Base-by-base conservation (phyloP, 2,888 invertebrate genomes). In the Nomada fabriciana region DNA sequence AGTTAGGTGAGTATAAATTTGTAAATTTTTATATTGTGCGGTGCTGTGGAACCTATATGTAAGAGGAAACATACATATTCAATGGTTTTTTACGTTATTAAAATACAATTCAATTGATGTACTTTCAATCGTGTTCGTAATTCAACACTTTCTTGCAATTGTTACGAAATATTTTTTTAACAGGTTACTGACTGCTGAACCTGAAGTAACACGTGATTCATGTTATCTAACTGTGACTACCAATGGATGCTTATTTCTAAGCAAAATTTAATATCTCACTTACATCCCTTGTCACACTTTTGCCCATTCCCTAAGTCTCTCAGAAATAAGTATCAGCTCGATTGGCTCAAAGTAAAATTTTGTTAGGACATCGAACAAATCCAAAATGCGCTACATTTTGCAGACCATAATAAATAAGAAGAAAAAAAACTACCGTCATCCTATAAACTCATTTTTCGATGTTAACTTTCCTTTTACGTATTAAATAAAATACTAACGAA, bases 21-120 rank as follows among this genome's bases (percentile, higher is more conserved):
- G 84, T 85, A 85, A 85, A 85, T 78, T 89, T 83, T 82, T 82
- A 84, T 83, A 86, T 72, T 77, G 82, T 88, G 85, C 79, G 57
- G 70, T 84, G 82, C 85, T 82, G 75, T 76, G 64, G 43, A 78
- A 81, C 76, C 84, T 86, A 86, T 84, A 82, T 86, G 86, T 91
- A 84, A 89, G 93, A 94, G 93, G 93, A 94, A 94, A 94, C 93
- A 90, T 93, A 93, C 93, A 93, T 93, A 93, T 94, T 93, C 93
- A 91, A 88, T 89, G 84, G 61, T 57, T 82, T 61, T 36, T 77
- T 80, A 64, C 53, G 74, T 84, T 68, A 72, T 59, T 50, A 13
- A 76, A 69, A 61, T 60, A 75, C 11, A n/a, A 64, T 83, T 74
- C 64, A 36, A 76, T 65, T 71, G 64, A 59, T 64, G 59, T 76